These are phyloP conservation scores for Agonopterix subpropinquella DNA, from an alignment of 2,888 invertebrate species.

Conservation along the genomic window DNA sequence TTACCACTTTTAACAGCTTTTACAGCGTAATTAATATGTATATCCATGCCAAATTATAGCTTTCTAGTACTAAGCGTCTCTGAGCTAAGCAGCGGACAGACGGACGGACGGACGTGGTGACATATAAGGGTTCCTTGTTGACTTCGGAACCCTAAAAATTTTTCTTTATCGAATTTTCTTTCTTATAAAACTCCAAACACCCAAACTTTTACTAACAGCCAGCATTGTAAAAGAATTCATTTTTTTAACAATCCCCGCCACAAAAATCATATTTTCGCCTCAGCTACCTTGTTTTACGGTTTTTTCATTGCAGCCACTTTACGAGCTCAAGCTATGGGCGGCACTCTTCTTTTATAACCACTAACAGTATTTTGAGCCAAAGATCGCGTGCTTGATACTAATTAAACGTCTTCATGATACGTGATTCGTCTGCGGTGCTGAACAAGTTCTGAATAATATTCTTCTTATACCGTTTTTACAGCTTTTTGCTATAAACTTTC, in stretches of 20 bases:
- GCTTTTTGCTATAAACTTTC: not conserved
- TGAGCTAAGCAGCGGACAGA: no score
- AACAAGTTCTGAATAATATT: conserved; percentile 35
- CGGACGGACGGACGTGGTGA: no score
- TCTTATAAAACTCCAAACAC: no score
- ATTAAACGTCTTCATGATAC: conserved; percentile 63
- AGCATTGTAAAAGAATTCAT: not conserved
- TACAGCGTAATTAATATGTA: no score
- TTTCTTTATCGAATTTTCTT: no score
- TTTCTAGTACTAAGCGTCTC: no score
- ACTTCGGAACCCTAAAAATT: no score
- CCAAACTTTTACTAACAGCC: no score
- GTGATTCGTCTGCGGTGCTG: conserved; percentile 46
- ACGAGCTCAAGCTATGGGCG: conserved; percentile 54
- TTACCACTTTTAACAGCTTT: no score
- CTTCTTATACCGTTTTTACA: conserved; percentile 38
- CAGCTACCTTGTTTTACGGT: conserved; percentile 58
- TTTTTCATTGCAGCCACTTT: conserved; percentile 67
- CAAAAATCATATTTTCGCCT: conserved; percentile 61
- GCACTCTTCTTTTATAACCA: conserved; percentile 47
- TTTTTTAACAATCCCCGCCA: conserved; percentile 30
- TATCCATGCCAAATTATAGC: no score
- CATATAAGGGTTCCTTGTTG: no score
- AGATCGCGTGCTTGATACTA: conserved; percentile 66
- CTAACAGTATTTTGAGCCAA: conserved; percentile 47